Percentiles rank a stretch among this genome's conserved stretches.
phyloP scores from a whole-genome alignment of 2,797 vertebrate species.

The Rousettus madagascariensis region DNA sequence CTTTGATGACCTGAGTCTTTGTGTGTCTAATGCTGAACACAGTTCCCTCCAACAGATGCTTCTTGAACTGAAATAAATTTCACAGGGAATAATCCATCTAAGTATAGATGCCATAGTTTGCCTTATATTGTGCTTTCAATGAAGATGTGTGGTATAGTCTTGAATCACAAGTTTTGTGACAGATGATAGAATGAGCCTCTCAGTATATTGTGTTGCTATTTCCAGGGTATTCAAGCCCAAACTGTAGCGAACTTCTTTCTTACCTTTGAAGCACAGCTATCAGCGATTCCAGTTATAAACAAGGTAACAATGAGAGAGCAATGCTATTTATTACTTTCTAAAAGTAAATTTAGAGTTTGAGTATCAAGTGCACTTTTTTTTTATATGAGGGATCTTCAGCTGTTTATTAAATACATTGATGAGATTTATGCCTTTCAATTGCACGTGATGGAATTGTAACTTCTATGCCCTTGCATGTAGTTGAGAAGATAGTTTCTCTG shows the following conservation, averaged over 20 bases:
- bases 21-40: too few relatives aligned
- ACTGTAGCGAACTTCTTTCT: constrained; percentile 98
- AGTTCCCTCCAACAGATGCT: too few relatives aligned
- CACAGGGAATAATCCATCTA: too few relatives aligned
- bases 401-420: neutral
- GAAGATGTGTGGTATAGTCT: too few relatives aligned
- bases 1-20: too few relatives aligned
- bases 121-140: too few relatives aligned
- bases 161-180: too few relatives aligned
- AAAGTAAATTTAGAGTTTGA: constrained; percentile 23
- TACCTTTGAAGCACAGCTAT: constrained; percentile 96
- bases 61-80: too few relatives aligned
- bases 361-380: neutral
- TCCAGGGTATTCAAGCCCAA: constrained; percentile 87
- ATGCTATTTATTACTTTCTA: constrained; percentile 14
- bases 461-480: neutral
- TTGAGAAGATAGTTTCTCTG: neutral
- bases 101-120: too few relatives aligned
- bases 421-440: constrained; percentile 27
- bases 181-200: too few relatives aligned
- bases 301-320: constrained; percentile 87
- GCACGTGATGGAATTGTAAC: neutral
- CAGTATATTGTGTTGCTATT: too few relatives aligned
- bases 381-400: neutral
- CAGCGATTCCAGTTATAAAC: constrained; percentile 97